Conservation (phyloP, 1,140 invertebrate species). For the Nebria ingens region DNA sequence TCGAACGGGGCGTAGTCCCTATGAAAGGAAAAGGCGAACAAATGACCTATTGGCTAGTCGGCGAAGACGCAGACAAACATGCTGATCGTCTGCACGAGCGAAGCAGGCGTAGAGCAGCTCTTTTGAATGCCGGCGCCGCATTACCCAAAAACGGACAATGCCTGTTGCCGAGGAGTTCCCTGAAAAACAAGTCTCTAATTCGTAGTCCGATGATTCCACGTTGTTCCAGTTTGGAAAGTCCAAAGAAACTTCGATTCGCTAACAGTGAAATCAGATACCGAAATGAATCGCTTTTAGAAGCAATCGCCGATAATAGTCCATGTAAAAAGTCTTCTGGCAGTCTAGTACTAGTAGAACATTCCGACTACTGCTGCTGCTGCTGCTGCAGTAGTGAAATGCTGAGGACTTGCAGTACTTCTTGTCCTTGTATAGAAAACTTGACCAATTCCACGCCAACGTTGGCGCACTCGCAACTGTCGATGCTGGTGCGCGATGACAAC, state of each 20-base stretch:
- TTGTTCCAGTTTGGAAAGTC: conserved; percentile 68
- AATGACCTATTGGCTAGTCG: conserved; percentile 76
- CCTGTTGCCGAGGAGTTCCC: conserved; percentile 44
- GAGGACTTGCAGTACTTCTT: conserved; percentile 43
- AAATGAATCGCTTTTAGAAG: conserved; percentile 31
- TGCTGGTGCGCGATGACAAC: conserved; percentile 26
- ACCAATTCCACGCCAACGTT: conserved; percentile 29
- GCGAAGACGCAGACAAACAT: conserved; percentile 53
- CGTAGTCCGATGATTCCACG: conserved; percentile 39
- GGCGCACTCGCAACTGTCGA: conserved; percentile 29
- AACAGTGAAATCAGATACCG: conserved; percentile 42
- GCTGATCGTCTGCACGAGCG: conserved; percentile 41
- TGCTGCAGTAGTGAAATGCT: conserved; percentile 38
- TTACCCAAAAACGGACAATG: conserved; percentile 22
- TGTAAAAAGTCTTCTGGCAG: conserved; percentile 33
- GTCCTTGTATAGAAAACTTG: conserved; percentile 49
- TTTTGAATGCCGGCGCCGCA: conserved; percentile 23
- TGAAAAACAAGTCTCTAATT: conserved; percentile 42
- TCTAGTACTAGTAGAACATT: no score
- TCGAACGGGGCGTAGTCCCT: conserved; percentile 65
- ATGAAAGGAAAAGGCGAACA: conserved; percentile 84
- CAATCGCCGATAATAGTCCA: conserved; percentile 39
- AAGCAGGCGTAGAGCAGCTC: conserved; percentile 31
- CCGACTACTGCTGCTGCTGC: no score
- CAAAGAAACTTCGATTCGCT: conserved; percentile 66